These are phyloP conservation scores for Lagorchestes hirsutus DNA, from an alignment of 2,797 vertebrate species.

Conservation along the genomic window DNA sequence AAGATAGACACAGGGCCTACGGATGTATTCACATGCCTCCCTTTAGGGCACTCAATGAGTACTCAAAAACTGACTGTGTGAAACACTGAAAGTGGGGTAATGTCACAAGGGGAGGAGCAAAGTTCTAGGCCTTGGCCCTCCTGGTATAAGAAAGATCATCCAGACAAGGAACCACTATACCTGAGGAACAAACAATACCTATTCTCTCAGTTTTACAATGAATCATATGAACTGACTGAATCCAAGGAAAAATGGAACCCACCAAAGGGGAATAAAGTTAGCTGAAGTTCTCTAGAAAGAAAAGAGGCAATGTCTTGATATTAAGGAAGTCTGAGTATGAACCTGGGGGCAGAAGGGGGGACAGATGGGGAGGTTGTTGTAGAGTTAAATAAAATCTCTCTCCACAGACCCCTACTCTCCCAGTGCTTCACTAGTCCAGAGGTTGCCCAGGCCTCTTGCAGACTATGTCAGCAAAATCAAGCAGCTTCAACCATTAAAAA, in stretches of 20 bases:
- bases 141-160: background rate
- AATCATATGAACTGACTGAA: background rate
- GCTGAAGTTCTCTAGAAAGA: background rate
- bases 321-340: background rate
- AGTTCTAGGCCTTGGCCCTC: background rate
- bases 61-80: background rate
- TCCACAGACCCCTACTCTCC: background rate
- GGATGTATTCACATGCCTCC: background rate
- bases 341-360: rapidly evolving
- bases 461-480: background rate
- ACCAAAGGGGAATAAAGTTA: background rate
- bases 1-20: background rate
- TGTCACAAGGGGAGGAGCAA: background rate
- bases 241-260: background rate
- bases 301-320: background rate
- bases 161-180: background rate
- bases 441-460: background rate
- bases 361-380: background rate
- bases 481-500: background rate
- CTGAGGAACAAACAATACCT: background rate
- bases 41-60: background rate
- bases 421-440: background rate
- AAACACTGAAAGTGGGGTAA: background rate
- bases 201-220: background rate
- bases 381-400: background rate